phyloP scores from a whole-genome alignment of 2,113 vertebrate species.

The Sialia sialis region DNA sequence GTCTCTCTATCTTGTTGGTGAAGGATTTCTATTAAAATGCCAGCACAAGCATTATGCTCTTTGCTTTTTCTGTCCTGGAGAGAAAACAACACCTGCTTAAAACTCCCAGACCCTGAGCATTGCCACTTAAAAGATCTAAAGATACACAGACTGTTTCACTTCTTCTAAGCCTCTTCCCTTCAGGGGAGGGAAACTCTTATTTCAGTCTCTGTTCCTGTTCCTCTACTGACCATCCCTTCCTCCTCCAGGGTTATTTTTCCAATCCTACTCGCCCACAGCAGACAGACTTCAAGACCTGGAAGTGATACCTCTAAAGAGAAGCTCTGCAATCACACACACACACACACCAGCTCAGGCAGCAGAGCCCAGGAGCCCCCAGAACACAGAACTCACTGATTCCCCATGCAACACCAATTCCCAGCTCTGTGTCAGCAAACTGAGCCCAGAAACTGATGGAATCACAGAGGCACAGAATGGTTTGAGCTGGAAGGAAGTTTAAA shows the following conservation, averaged over 20 bases:
- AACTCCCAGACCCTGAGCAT: background rate
- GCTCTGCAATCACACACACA: background rate
- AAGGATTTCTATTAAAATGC: background rate
- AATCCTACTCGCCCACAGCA: background rate
- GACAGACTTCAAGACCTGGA: background rate
- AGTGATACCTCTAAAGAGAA: background rate
- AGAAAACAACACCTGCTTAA: background rate
- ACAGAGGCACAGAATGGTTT: background rate
- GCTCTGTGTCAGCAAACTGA: background rate
- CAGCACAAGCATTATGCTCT: background rate
- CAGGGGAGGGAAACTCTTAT: background rate
- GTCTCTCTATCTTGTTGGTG: background rate
- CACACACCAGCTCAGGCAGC: background rate
- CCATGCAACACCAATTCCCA: background rate
- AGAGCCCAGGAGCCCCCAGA: background rate
- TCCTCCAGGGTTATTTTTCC: background rate
- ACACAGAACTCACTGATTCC: fast-evolving
- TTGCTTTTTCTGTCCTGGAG: background rate
- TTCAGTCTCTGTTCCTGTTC: background rate
- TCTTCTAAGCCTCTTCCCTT: conserved; percentile 7
- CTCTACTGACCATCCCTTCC: background rate
- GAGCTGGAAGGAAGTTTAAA: background rate
- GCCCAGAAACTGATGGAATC: background rate
- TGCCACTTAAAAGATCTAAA: background rate
- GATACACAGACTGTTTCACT: background rate